phyloP scores from a whole-genome alignment of 2,113 vertebrate genomes.

The Malurus alboscapulatus region DNA sequence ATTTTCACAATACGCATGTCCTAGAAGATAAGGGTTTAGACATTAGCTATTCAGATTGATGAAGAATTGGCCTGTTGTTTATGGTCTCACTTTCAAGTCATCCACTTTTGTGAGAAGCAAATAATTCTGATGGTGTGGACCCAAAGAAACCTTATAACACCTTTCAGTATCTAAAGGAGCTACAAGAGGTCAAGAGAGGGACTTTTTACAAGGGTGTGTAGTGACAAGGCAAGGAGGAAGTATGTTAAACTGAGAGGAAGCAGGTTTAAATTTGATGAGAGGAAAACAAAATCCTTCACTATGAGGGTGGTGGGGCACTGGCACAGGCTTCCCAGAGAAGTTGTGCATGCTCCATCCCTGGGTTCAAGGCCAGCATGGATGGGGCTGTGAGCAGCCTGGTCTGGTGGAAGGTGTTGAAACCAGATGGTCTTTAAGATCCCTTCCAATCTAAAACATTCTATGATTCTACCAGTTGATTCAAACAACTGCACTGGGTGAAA shows the following conservation, averaged over 20 bases:
- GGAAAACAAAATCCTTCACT: background rate
- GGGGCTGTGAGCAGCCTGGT: background rate
- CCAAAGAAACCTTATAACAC: background rate
- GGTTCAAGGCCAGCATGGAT: background rate
- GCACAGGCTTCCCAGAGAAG: too few species aligned
- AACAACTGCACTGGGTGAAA: background rate
- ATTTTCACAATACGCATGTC: background rate
- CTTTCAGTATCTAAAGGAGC: background rate
- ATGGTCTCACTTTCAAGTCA: background rate
- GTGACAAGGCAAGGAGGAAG: background rate
- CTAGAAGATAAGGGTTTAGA: background rate
- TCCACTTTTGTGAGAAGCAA: background rate
- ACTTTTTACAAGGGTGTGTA: background rate
- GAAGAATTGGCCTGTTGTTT: background rate
- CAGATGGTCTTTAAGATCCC: background rate
- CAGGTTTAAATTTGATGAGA: background rate
- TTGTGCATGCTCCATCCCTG: fast-evolving
- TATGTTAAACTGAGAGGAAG: background rate
- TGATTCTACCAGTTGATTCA: fast-evolving
- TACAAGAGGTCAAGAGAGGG: background rate
- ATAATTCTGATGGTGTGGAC: background rate
- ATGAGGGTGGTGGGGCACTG: fast-evolving
- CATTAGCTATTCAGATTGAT: background rate
- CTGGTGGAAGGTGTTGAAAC: background rate
- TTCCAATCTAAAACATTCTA: background rate